Percentiles rank a stretch among this genome's conserved stretches.
These are phyloP conservation scores for Campoletis sonorensis DNA, from an alignment of 1,140 invertebrate species.

Conservation along the genomic window DNA sequence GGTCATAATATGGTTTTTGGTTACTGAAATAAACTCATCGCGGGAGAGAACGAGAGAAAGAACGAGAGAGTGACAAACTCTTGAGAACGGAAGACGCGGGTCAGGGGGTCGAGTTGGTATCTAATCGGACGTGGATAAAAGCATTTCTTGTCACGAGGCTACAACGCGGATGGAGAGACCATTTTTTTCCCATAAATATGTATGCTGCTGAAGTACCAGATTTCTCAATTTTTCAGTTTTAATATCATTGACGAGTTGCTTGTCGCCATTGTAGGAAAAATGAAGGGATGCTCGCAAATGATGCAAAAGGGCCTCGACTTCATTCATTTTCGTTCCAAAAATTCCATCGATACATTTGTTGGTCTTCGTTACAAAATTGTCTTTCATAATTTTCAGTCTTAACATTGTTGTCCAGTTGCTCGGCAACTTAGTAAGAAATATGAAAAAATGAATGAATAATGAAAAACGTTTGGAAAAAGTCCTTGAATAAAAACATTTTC, in stretches of 20 bases:
- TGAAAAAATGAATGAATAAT: no score
- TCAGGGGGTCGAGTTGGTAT: conserved; percentile 69
- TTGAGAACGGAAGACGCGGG: conserved; percentile 64
- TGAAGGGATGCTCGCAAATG: no score
- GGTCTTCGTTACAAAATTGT: no score
- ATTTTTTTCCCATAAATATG: neutral
- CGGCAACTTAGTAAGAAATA: neutral
- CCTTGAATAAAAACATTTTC: no score
- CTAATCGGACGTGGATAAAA: conserved; percentile 70
- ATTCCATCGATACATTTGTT: no score
- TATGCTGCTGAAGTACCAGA: neutral
- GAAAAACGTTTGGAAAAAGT: no score
- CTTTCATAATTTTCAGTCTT: no score
- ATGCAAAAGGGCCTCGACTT: no score
- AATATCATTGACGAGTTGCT: neutral
- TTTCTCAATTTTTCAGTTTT: conserved; percentile 13
- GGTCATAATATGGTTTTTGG: conserved; percentile 53
- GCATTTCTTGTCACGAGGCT: conserved; percentile 62
- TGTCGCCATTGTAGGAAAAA: neutral
- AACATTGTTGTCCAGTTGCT: neutral
- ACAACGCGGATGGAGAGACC: conserved; percentile 62
- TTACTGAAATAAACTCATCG: conserved; percentile 56
- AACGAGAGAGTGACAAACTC: conserved; percentile 34
- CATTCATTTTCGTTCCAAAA: no score
- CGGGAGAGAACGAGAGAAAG: neutral